phyloP scores from a whole-genome alignment of 1,140 invertebrate species.

The Halictus rubicundus region DNA sequence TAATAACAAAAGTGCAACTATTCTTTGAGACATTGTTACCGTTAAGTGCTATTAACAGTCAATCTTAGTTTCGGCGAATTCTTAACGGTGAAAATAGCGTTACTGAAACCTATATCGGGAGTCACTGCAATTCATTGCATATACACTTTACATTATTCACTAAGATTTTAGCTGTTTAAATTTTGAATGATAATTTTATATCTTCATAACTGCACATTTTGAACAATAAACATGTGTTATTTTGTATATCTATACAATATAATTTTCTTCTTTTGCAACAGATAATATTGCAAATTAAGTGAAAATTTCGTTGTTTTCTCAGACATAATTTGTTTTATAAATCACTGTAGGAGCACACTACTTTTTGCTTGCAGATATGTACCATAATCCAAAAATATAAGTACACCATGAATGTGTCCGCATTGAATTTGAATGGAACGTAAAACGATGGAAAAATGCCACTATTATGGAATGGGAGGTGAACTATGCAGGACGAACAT shows the following conservation, averaged over 20 bases:
- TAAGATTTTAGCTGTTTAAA: background rate
- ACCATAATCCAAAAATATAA: constrained; percentile 77
- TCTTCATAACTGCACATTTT: background rate
- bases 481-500: constrained; percentile 73
- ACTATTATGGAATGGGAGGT: constrained; percentile 72
- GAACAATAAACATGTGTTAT: constrained; percentile 17
- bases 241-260: background rate
- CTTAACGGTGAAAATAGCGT: no score
- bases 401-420: constrained; percentile 76
- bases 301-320: constrained; percentile 21
- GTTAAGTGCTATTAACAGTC: no score
- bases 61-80: no score
- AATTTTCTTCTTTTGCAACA: background rate
- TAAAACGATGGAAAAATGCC: constrained; percentile 68
- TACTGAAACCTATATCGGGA: no score
- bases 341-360: constrained; percentile 54
- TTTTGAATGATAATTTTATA: background rate
- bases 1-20: no score
- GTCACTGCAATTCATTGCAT: no score
- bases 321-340: constrained; percentile 23
- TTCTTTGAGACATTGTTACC: no score
- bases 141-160: background rate
- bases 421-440: constrained; percentile 73
- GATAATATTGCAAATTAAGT: constrained; percentile 22
- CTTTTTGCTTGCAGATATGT: constrained; percentile 78